Evolutionary conservation across 2,797 vertebrate genomes (phyloP), one percentile per base, ranked within the genome.

Genomic region (Masticophis lateralis): DNA sequence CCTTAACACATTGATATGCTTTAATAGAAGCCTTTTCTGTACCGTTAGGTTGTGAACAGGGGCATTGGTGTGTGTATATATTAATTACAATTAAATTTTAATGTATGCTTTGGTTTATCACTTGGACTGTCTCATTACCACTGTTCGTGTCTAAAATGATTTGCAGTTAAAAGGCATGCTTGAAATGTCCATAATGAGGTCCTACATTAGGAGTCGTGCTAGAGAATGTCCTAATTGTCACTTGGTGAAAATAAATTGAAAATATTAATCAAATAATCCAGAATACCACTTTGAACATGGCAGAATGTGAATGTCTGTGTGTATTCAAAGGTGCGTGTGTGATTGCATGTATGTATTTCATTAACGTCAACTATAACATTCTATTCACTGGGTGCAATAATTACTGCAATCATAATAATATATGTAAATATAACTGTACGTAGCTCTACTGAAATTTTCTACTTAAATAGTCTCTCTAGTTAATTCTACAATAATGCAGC

Each of bases 1-100:
- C 94, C 92, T 92, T 95, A 95, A 92, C 96, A 97, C 94, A 92
- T 97, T 97, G 93, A 94, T 94, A 95, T 91, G 83, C 93, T 93
- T 90, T 95, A 94, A 95, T 16, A 92, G 94, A 90, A 96, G 93
- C 61, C 90, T 60, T 61, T 92, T 69, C 5, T 63, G 92, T 95
- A 97, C 94, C 93, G 59, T 93, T 74, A 56, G 92, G 86, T 91
- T 69, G 93, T 94, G 93, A 96, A 92, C 86, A 57, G 59, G 60
- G 53, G 13, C 0, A 0, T 94, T 94, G 88, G 55, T 93, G 22
- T 59, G 53, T 91, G 90, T 91, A 79, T 96, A 66, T 92, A 96
- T 97, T 96, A 95, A 93, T 95, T 96, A 89, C 83, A 95, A 94
- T 95, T 91, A 94, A 95, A 43, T 89, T 18, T 95, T 95, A 95